Evolutionary conservation across 64 coral and sea anemone genomes (phyloP), one percentile per base, ranked within the genome.

Genomic region (Montipora cactus): DNA sequence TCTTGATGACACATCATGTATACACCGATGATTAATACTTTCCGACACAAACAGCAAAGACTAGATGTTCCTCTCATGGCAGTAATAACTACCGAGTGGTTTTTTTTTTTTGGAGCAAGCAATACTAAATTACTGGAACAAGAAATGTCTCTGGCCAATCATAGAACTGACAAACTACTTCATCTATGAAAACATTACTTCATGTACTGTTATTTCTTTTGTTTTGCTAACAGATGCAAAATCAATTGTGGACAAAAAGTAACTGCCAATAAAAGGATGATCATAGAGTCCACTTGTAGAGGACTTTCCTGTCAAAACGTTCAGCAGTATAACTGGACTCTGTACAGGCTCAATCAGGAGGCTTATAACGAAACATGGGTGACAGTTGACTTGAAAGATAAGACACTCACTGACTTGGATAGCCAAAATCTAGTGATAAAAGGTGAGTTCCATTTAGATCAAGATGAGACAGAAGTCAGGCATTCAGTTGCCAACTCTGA

Each of bases 211-310:
- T 72, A 64, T 90, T 21, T 76, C 52, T 52, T 19, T 47, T 37
- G 49, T 79, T 18, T 88, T 71, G 28, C 20, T 44, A 59, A 74
- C 47, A 96, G 95, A 74, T 97, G 95, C 28, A 79, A 81, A 57
- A 76, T 80, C 7, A 97, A 98, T 8, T 98, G 96, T 28, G 96
- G 83, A 22, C 20, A 44, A 6, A 95, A 75, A 85, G 84, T 98
- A 4, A 98, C 88, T 44, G 90, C 74, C 21, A 80, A 89, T 13
- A 89, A 94, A 76, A 83, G 93, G 11, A 84, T 92, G 89, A 76
- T 90, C 14, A 44, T 98, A 15, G 96, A 92, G 80, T 83, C 93
- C 8, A 79, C 74, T 2, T 98, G 96, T 76, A 92, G 45, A 47
- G 96, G 96, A 49, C 74, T 95, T 0, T 89, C 93, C 55, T 98